phyloP scores from a whole-genome alignment of 2,888 invertebrate species.

The Acrobasis suavella region DNA sequence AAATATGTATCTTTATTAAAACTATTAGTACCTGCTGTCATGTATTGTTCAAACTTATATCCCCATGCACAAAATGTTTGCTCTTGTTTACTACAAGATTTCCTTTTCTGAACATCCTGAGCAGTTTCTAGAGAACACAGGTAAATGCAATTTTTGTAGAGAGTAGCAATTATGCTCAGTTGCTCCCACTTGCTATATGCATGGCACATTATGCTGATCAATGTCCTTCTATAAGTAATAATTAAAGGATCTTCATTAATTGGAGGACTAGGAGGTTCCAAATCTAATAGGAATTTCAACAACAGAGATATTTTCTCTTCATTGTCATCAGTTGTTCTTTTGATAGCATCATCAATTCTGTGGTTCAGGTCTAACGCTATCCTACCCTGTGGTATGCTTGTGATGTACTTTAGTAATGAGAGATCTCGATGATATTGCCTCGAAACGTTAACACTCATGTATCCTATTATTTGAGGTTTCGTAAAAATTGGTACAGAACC shows the following conservation, averaged over 20 bases:
- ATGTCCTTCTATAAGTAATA: constrained; percentile 45
- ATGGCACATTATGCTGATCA: constrained; percentile 45
- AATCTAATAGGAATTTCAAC: constrained; percentile 40
- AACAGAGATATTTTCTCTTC: constrained; percentile 44
- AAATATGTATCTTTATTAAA: constrained; percentile 12
- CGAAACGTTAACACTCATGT: constrained; percentile 46
- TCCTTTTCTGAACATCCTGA: constrained; percentile 30
- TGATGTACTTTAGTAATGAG: constrained; percentile 45
- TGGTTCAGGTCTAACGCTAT: constrained; percentile 41
- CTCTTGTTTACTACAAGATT: constrained; percentile 31
- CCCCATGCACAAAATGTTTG: constrained; percentile 39
- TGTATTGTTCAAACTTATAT: constrained; percentile 42
- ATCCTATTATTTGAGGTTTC: constrained; percentile 39
- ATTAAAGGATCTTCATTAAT: constrained; percentile 32
- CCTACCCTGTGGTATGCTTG: constrained; percentile 32
- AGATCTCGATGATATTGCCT: constrained; percentile 42
- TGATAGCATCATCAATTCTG: constrained; percentile 41
- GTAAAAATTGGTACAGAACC: constrained; percentile 27
- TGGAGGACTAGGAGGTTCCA: constrained; percentile 30
- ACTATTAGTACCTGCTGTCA: constrained; percentile 41
- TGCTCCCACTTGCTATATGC: constrained; percentile 34
- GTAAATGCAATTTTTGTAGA: constrained; percentile 46
- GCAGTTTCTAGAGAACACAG: constrained; percentile 40
- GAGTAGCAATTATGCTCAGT: constrained; percentile 37
- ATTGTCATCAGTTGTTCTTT: constrained; percentile 45